Conservation (phyloP, 2,888 invertebrate genomes). For the Euplexia lucipara region DNA sequence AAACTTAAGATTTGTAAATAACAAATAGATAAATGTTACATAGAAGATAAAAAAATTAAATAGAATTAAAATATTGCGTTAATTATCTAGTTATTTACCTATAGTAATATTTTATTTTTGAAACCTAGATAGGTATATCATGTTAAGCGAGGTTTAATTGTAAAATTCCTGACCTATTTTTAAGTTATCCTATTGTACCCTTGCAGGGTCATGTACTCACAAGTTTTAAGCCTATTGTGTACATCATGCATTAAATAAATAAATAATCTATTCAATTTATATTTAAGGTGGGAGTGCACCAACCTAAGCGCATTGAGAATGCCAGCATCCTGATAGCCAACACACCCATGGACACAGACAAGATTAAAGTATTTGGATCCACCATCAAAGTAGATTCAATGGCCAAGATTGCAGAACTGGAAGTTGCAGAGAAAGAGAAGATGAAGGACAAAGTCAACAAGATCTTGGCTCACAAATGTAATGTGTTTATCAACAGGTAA, state of each 20-base stretch:
- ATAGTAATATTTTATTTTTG: too few species aligned
- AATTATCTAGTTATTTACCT: neutral
- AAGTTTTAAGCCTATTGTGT: too few species aligned
- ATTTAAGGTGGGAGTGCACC: conserved; percentile 96
- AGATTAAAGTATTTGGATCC: conserved; percentile 99
- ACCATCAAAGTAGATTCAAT: conserved; percentile 97
- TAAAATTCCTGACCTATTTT: too few species aligned
- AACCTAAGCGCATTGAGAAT: conserved; percentile 98
- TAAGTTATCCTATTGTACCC: too few species aligned
- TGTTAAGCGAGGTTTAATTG: too few species aligned
- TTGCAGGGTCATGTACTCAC: too few species aligned
- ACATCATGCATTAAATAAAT: too few species aligned
- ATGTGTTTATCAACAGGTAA: conserved; percentile 98
- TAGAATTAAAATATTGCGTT: neutral
- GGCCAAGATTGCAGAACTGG: conserved; percentile 99
- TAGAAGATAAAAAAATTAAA: too few species aligned
- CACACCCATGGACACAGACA: conserved; percentile 99
- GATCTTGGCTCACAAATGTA: conserved; percentile 98
- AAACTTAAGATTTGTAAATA: too few species aligned
- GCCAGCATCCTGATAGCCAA: conserved; percentile 99
- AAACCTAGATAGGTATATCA: too few species aligned
- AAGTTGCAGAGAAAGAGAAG: conserved; percentile 99
- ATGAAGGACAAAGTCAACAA: conserved; percentile 99
- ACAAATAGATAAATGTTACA: too few species aligned
- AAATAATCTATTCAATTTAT: neutral